Evolutionary conservation across 2,888 invertebrate species (phyloP).

Genomic region (Strigamia transsilvanica): DNA sequence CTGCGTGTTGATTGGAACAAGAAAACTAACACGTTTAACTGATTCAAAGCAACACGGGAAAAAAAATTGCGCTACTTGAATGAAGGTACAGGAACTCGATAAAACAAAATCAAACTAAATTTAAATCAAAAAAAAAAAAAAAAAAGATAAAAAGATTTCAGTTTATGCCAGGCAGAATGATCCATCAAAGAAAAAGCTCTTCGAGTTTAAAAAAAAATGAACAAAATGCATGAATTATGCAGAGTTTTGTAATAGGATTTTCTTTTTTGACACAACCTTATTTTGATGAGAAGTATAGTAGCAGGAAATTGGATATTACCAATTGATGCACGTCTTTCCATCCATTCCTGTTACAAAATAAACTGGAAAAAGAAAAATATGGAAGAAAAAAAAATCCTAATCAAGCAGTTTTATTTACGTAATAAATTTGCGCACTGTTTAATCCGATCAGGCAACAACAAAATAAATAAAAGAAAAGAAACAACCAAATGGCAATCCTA

Average conservation of each 20-base stretch:
- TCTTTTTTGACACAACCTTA: conserved; percentile 46
- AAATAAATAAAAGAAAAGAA: neutral
- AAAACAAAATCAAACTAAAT: conserved; percentile 23
- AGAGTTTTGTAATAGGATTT: conserved; percentile 47
- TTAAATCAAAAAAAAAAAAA: neutral
- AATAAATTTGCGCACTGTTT: neutral
- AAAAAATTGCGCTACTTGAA: neutral
- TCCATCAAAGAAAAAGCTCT: conserved; percentile 29
- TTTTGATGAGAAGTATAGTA: conserved; percentile 15
- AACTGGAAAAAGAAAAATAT: neutral
- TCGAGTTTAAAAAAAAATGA: neutral
- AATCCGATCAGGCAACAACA: conserved; percentile 9
- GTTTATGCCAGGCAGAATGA: conserved; percentile 28
- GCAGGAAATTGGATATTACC: conserved; percentile 45
- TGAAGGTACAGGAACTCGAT: neutral
- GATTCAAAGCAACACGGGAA: conserved; percentile 10
- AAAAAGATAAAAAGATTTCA: conserved; percentile 9
- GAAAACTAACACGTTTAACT: conserved; percentile 34
- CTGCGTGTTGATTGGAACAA: conserved; percentile 34
- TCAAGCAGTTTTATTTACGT: neutral
- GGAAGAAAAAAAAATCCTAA: neutral
- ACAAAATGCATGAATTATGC: conserved; percentile 47
- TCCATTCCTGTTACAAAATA: conserved; percentile 1
- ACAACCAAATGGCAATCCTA: neutral
- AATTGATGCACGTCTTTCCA: conserved; percentile 35